A percentile compares a stretch with the other conserved stretches of the same genome.
Conservation (phyloP, 2,113 vertebrate genomes). For the Harpagus bidentatus region DNA sequence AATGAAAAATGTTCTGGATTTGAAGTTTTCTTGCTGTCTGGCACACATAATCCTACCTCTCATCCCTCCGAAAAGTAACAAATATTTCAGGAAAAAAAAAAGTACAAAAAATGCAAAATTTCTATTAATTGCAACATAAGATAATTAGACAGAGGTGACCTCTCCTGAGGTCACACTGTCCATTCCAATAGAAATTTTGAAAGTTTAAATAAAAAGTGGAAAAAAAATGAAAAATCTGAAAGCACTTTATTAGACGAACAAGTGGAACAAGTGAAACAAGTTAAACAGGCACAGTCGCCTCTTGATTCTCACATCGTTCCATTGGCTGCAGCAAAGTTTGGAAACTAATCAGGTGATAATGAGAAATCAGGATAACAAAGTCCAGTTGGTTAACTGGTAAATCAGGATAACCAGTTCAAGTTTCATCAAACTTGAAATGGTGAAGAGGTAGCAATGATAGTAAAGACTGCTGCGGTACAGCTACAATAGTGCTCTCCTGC, state of each 20-base stretch:
- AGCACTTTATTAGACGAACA: background rate
- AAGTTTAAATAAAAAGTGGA: background rate
- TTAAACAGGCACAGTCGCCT: background rate
- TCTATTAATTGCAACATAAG: background rate
- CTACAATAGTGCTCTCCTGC: background rate
- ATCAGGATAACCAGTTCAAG: background rate
- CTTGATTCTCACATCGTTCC: background rate
- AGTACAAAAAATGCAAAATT: background rate
- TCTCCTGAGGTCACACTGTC: background rate
- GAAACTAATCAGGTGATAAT: background rate
- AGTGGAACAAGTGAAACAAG: background rate
- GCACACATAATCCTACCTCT: background rate
- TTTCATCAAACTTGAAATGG: background rate
- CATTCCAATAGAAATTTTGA: background rate
- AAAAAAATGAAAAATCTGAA: no score
- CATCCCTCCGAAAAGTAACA: background rate
- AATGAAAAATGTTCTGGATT: background rate
- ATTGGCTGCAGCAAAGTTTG: background rate
- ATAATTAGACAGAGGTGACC: background rate
- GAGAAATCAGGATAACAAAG: background rate
- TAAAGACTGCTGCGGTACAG: background rate
- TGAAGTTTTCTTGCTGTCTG: background rate
- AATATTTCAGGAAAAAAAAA: background rate
- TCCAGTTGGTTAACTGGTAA: background rate
- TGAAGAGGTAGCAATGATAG: background rate